Evolutionary conservation across 2,797 vertebrate genomes (phyloP), one percentile per base, ranked within the genome.

Genomic region (Sebastes minor): DNA sequence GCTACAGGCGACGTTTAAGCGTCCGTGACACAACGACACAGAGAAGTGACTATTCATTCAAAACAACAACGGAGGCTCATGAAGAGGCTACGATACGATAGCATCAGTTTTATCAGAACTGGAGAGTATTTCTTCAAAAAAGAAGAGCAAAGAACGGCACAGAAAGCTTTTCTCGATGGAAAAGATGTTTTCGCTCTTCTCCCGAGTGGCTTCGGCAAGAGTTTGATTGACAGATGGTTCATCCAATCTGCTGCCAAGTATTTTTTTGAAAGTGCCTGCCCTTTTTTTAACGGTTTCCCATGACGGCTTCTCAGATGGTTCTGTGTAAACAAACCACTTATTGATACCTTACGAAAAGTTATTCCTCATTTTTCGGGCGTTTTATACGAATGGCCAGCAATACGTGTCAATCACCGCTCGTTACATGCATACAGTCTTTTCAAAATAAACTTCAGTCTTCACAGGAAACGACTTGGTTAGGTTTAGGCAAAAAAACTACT

Each of bases 401-500:
- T 16, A 49, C 7, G 0, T 20, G 42, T 49, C 42, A 49, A 49
- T 20, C 0, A 0, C 42, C 3, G 7, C 42, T 49, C 0, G 16
- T 46, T 4, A 49, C 16, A 49, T 49, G 7, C 42, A 18, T 49
- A 20, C 42, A 20, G 16, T 49, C 16, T 49, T 49, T 49, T 49
- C 16, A 49, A 49, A 49, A 49, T 20, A 49, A 49, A 49, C 16
- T 2, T 8, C 16, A 7, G 7, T 49, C 42, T 18, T 49, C 42
- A 49, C 1, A 8, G 42, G 42, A 49, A 46, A 46, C 7, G 1
- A 46, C 16, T 8, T 46, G 16, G 42, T 46, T 46, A 18, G 42
- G 42, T 46, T 46, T 46, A 46, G 42, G 42, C 1, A 46, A 49
- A 6, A 49, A 8, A 49, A 20, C 42, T 49, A 49, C 42, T 8